Evolutionary conservation across 2,888 invertebrate species (phyloP), one percentile per base, ranked within the genome.

Genomic region (Rhynchonema sp.): DNA sequence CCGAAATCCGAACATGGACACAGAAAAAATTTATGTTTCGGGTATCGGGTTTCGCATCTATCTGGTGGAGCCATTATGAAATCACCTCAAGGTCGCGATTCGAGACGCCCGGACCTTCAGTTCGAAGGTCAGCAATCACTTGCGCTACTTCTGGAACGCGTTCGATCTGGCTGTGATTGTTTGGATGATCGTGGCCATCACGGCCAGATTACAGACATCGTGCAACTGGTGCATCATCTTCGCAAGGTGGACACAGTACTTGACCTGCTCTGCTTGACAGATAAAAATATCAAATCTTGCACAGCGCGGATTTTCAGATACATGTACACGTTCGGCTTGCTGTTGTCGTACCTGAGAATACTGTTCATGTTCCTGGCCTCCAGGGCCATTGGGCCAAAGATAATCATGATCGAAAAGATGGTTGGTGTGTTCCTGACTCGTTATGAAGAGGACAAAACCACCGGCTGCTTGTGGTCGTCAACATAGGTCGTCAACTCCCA

Each of bases 331-430:
- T 59, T 73, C 29, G 70, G 72, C 1, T 63, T 75, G 29, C 64
- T 68, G 56, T 66, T 74, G 67, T 70, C 66, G 66, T 73, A 68
- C 64, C 63, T 74, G 57, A 63, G 74, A 22, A 69, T 72, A 59
- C 70, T 74, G 69, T 72, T 74, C 64, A 63, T 64, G 52, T 74
- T 74, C 66, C 73, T 69, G 63, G 71, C 70, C 3, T 66, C 68
- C 61, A 71, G 70, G 62, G 70, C 72, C 57, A 70, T 74, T 55
- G 74, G 74, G 57, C 74, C 74, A 1, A 74, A 74, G 64, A 73
- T 74, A 60, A 72, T 74, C 65, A 74, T 74, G 74, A 74, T 74
- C 28, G 66, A 66, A 29, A 68, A 66, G 63, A 74, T 74, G 74
- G 74, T 74, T 60, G 64, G 20, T 17, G 38, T 38, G 6, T 38